Base-by-base conservation (phyloP, 2,888 invertebrate species). In the Drosophila mercatorum region DNA sequence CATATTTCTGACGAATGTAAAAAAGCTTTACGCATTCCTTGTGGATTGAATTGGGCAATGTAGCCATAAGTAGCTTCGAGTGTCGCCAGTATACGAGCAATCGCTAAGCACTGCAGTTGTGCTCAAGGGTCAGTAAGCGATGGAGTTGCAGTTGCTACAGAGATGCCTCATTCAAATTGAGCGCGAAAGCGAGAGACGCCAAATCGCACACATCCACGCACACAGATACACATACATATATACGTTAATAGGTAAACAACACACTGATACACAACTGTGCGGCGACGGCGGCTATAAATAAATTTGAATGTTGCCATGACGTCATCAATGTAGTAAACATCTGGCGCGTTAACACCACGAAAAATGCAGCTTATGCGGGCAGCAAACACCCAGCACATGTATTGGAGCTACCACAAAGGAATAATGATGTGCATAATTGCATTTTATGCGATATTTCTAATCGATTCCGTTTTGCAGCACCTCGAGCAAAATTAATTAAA, bases 261-360 rank as follows among this genome's bases (percentile, higher is more conserved):
- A 69, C 28, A 62, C 52, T 47, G 7, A 69, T 51, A 67, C 11
- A 63, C 41, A 41, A 53, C 57, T 40, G 58, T 14, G 58, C 17
- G 53, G 12, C 28, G 53, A 12, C 28, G 17, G n/a, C 28, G 17
- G 72, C 77, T 86, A 89, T 73, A 75, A 82, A 86, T 86, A 86
- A 78, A 77, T 83, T 80, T 73, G 62, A 83, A 77, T 88, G 76
- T 72, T 68, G 52, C 64, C 73, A 80, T 89, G 89, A 89, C 90
- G 89, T 89, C 89, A 90, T 80, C 75, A 77, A 22, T 72, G 76
- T 63, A 78, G 68, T 77, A 83, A 86, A 90, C 90, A 89, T 89
- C 89, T 89, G 89, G 83, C 79, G 69, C 73, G 63, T 74, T 70
- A 75, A 66, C 53, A 66, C 52, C 61, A 72, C 47, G 56, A 73